These are phyloP conservation scores for Lepidocolaptes lacrymiger DNA, from an alignment of 2,797 vertebrate species.

Conservation along the genomic window DNA sequence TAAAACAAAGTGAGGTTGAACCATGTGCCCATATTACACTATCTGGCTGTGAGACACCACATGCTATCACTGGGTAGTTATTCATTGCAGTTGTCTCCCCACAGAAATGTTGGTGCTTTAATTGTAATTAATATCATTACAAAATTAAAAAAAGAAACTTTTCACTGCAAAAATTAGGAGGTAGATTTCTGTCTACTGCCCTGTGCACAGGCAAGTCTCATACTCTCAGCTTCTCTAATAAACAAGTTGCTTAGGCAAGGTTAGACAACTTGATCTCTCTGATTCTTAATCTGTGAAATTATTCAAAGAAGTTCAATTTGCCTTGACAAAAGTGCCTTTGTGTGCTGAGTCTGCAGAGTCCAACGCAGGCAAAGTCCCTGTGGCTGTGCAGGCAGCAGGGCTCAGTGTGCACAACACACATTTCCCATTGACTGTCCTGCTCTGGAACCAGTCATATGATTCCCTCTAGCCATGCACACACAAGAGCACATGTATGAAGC, in stretches of 20 bases:
- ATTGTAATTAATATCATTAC: neutral
- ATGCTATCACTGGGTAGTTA: neutral
- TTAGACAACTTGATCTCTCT: neutral
- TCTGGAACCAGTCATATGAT: neutral
- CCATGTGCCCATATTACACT: neutral
- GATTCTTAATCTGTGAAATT: slow-evolving; percentile 29
- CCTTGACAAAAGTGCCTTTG: slow-evolving; percentile 34
- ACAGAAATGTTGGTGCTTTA: neutral
- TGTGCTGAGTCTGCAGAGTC: neutral
- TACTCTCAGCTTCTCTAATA: neutral
- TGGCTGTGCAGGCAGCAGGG: neutral
- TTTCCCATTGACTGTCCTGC: fast-evolving
- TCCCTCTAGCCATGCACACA: neutral
- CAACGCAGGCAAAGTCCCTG: neutral
- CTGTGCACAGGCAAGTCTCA: neutral
- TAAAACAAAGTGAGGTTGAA: neutral
- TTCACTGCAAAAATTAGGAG: neutral
- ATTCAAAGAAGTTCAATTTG: neutral
- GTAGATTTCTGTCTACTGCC: neutral
- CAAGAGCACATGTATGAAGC: neutral
- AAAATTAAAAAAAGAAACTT: neutral
- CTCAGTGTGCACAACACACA: fast-evolving
- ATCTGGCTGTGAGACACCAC: neutral
- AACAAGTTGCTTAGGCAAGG: neutral
- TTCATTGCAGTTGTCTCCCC: neutral